These are phyloP conservation scores for Agapostemon virescens DNA, from an alignment of 2,888 invertebrate species.

Conservation along the genomic window DNA sequence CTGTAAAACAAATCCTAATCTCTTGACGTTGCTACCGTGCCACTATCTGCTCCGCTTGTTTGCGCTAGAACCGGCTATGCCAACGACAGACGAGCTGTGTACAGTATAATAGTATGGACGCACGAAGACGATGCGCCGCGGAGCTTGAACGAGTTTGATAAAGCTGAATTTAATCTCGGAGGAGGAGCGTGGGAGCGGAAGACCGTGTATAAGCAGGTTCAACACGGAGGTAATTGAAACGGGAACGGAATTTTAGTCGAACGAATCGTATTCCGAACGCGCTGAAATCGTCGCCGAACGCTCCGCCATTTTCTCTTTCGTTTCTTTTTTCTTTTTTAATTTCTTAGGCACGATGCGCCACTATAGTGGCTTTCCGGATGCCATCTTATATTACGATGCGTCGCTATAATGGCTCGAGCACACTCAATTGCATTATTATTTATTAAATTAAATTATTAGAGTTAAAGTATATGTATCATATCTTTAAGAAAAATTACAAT, in stretches of 20 bases:
- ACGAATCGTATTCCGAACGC: background rate
- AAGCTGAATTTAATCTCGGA: conserved; percentile 46
- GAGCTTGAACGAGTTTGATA: conserved; percentile 42
- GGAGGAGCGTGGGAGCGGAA: conserved; percentile 24
- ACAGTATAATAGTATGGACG: conserved; percentile 35
- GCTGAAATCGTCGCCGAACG: background rate
- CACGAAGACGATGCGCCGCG: conserved; percentile 29
- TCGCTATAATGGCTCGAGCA: too few relatives aligned
- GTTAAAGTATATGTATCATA: too few relatives aligned
- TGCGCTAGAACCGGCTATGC: conserved; percentile 62
- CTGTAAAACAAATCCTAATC: conserved; percentile 80
- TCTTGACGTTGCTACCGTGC: conserved; percentile 77
- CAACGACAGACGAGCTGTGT: conserved; percentile 41
- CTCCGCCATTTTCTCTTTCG: background rate
- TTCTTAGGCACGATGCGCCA: too few relatives aligned
- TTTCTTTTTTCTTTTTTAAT: background rate
- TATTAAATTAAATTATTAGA: too few relatives aligned
- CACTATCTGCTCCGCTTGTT: conserved; percentile 74
- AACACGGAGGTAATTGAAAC: conserved; percentile 11
- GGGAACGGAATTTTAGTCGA: conserved; percentile 6
- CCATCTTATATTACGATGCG: too few relatives aligned
- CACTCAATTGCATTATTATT: too few relatives aligned
- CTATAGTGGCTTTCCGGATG: too few relatives aligned
- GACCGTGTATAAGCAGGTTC: conserved; percentile 11
- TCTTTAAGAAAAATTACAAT: too few relatives aligned